Evolutionary conservation across 2,888 invertebrate species (phyloP), one percentile per base, ranked within the genome.

Genomic region (Tipula unca): DNA sequence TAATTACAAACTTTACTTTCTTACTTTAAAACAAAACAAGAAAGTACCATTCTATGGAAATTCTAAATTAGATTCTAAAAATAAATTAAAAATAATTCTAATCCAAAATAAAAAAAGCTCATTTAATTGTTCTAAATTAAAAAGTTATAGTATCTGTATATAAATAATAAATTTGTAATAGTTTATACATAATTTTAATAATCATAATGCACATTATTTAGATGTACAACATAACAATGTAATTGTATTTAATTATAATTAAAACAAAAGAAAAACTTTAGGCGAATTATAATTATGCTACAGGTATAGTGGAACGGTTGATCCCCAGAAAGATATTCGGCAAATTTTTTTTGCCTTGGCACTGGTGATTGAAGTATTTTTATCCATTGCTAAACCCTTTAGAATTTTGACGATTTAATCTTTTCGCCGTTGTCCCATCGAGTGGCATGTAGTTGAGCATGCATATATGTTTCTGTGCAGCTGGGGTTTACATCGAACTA

Each of bases 121-220:
- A 69, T 69, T 69, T 69, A 69, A 69, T 69, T 69, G 69, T 69
- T 69, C 69, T 25, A 69, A 69, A 69, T 69, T 69, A 69, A 69
- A n/a, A 69, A 69, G 25, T 69, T 69, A 69, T 69, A 69, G 69
- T 69, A 10, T 25, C 10, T 69, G 20, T 69, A 48, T 4, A 17
- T 48, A 69, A 0, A 69, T 69, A 69, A 69, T 69, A 69, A 32
- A 2, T 32, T 32, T 25, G 8, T 25, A 69, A 69, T 69, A 69
- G 25, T 69, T 69, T 20, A 48, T 48, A n/a, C n/a, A n/a, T n/a
- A 48, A 69, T 69, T 25, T 69, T 69, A 69, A 25, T 54, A 17
- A 54, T 54, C 48, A n/a, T 54, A 54, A 54, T 69, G 69, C 69
- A 69, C 69, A 69, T 10, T 25, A 69, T 69, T 25, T 69, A 6